These are phyloP conservation scores for Mobula birostris DNA, from an alignment of 2,113 vertebrate species.

Conservation along the genomic window DNA sequence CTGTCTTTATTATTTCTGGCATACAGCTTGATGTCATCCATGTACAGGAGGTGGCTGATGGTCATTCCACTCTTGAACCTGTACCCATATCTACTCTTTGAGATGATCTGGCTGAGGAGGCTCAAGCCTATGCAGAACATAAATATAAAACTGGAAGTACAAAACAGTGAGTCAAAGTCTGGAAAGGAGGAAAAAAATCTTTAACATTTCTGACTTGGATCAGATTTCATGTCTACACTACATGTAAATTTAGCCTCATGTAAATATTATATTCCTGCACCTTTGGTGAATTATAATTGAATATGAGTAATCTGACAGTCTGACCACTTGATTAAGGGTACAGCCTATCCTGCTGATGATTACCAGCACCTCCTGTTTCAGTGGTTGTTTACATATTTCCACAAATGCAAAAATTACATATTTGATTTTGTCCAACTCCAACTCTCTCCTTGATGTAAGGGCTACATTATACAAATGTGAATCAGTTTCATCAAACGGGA, in stretches of 20 bases:
- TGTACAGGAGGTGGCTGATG: too few species aligned
- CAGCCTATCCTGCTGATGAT: too few species aligned
- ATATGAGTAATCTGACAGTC: background rate
- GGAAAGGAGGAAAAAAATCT: background rate
- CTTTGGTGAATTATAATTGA: background rate
- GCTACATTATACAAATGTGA: background rate
- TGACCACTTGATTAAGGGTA: too few species aligned
- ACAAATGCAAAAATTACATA: too few species aligned
- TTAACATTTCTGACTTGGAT: background rate
- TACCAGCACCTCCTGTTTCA: too few species aligned
- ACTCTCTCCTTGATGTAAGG: background rate
- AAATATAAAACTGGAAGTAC: background rate
- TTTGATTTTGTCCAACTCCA: background rate
- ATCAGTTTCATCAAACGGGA: background rate
- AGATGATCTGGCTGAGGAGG: too few species aligned
- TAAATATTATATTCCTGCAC: background rate
- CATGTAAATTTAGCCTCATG: background rate
- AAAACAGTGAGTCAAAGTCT: background rate
- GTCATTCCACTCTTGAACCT: too few species aligned
- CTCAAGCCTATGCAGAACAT: too few species aligned
- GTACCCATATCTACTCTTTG: too few species aligned
- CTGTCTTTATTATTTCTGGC: too few species aligned
- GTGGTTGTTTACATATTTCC: too few species aligned
- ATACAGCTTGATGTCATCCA: too few species aligned
- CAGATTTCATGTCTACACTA: background rate